Base-by-base conservation (phyloP, 23 tunicate species). In the Trididemnum nubilum region DNA sequence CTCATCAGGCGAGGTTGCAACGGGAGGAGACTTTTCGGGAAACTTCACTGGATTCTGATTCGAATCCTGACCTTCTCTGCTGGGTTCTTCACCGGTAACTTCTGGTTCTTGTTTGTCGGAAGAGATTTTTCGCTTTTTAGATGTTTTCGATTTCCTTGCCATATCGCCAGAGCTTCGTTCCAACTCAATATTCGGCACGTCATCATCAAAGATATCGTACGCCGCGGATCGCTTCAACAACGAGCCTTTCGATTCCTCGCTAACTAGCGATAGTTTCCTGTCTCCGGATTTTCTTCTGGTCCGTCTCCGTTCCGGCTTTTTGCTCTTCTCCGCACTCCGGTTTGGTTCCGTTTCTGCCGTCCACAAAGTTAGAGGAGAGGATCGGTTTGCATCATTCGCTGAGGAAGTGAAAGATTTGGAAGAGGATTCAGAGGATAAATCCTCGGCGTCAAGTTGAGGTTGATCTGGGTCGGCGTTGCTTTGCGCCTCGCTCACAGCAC, bases 201-300 rank as follows among this genome's bases (percentile, higher is more conserved):
- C 85, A 15, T 81, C 85, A 67, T 81, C 85, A 5, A 81, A 81
- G 36, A 57, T 70, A 33, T 81, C 85, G 60, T 81, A 81, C 4
- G 50, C 65, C 0, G 64, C 78, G 32, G 30, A 37, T 38, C 24
- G 19, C 9, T 3, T 28, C 28, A 38, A 2, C 5, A 24, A 30
- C 3, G 74, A 32, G 30, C 18, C 2, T 2, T 27, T 2, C 26
- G 18, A 5, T 39, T 73, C 78, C 31, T 73, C 78, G 18, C 29
- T 18, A 38, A 38, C 39, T 34, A 37, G 78, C 2, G 31, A 18
- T 58, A 73, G 33, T 30, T 73, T 73, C 29, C 39, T 38, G 21
- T 40, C 58, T 21, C 32, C 78, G 21, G 58, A 39, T 24, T 73
- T 73, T 31, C 28, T 38, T 26, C 24, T 38, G 4, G 58, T 26